These are phyloP conservation scores for Caiman crocodilus DNA, from an alignment of 2,797 vertebrate species.

Conservation along the genomic window DNA sequence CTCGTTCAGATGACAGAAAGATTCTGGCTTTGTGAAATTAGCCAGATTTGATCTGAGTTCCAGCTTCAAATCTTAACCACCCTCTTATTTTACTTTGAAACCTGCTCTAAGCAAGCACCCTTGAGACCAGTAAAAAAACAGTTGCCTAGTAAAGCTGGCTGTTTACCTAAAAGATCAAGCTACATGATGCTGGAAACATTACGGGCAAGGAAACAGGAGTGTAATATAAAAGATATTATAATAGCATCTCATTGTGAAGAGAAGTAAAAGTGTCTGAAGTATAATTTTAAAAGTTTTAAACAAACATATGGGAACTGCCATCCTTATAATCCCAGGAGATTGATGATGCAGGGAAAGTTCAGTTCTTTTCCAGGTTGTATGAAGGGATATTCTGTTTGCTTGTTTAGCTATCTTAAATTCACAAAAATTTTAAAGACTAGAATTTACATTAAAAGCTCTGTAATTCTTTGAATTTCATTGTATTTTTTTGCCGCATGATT, in stretches of 20 bases:
- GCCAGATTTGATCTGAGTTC: conserved; percentile 9
- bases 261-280: background rate
- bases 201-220: background rate
- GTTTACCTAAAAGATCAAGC: background rate
- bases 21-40: background rate
- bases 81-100: background rate
- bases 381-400: background rate
- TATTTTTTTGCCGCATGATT: background rate
- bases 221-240: background rate
- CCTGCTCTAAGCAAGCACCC: background rate
- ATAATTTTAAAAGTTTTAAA: background rate
- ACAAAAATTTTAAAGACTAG: background rate
- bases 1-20: background rate
- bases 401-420: background rate
- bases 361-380: background rate
- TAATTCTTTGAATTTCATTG: background rate
- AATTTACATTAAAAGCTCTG: background rate
- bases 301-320: background rate
- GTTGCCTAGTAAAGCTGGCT: background rate
- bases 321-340: background rate
- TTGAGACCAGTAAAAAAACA: background rate
- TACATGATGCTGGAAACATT: background rate
- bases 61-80: background rate
- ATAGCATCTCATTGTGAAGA: background rate
- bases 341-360: background rate